These are phyloP conservation scores for Cataglyphis rosenhaueri DNA, from an alignment of 2,888 invertebrate species.

Conservation along the genomic window DNA sequence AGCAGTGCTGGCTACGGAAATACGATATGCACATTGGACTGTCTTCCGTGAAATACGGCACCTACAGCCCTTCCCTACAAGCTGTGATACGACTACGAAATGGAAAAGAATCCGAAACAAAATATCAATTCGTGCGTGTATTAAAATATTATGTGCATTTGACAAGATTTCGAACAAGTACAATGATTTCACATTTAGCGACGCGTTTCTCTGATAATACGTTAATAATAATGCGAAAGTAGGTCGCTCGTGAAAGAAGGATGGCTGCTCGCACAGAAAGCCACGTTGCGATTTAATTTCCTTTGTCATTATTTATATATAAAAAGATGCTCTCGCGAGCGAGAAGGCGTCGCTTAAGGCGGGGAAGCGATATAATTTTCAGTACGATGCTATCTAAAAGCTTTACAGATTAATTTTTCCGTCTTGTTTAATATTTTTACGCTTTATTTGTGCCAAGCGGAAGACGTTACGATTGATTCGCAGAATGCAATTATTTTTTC, in stretches of 20 bases:
- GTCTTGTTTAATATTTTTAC: neutral
- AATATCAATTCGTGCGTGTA: neutral
- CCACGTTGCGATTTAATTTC: slow-evolving; percentile 32
- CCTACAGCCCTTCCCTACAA: neutral
- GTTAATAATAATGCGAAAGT: slow-evolving; percentile 43
- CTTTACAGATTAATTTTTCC: slow-evolving; percentile 23
- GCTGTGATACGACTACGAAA: neutral
- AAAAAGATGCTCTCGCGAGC: slow-evolving; percentile 15
- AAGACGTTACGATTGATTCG: neutral
- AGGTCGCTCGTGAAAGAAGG: slow-evolving; percentile 31
- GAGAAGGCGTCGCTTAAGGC: slow-evolving; percentile 19
- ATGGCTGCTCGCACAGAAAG: slow-evolving; percentile 19
- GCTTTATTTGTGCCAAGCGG: neutral
- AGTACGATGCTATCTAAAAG: neutral
- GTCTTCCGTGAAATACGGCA: slow-evolving; percentile 9
- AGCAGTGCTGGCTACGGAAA: slow-evolving; percentile 14
- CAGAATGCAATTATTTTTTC: slow-evolving; percentile 26
- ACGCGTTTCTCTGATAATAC: slow-evolving; percentile 22
- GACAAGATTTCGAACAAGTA: slow-evolving; percentile 21
- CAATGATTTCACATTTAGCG: slow-evolving; percentile 26
- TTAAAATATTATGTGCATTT: slow-evolving; percentile 2
- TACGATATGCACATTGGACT: slow-evolving; percentile 33
- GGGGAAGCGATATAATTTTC: neutral
- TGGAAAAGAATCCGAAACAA: neutral
- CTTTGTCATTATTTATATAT: slow-evolving; percentile 49